Base-by-base conservation (phyloP, 1,140 invertebrate species). In the Drosophila pallidifrons region DNA sequence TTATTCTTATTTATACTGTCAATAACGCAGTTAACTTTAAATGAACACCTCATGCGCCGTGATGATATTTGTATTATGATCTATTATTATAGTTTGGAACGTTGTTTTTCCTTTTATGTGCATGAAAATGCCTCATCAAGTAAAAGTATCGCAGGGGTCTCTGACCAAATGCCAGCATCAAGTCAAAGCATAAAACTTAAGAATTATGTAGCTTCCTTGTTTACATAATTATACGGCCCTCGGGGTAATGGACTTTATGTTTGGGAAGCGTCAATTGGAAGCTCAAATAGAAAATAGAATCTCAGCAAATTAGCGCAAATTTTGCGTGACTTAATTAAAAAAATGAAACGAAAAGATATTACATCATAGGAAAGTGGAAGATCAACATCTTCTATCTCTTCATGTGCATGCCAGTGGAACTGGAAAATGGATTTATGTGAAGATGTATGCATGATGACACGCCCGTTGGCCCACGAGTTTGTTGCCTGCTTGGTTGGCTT, bases 291-390 rank as follows among this genome's bases (percentile, higher is more conserved):
- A 63, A 60, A 58, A 80, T 65, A 79, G 67, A 58, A 78, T 57
- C 63, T 45, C 47, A 70, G 75, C 63, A 79, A 87, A 88, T 82
- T 77, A 88, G 83, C 77, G 81, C 76, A 77, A 72, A 83, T 87
- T 82, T 87, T 88, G 83, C 83, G 85, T 87, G 83, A 88, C 83
- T 88, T 80, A 74, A 82, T 88, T 88, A 87, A 75, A 78, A 77
- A 32, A 7, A 41, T 6, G 52, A 38, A 55, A 76, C 13, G 52
- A 38, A 38, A 72, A n/a, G 52, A 61, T 71, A 82, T 88, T 87
- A 88, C 77, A 82, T 82, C 83, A 87, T 72, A 79, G 76, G 66
- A 88, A 87, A 87, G 79, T 74, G 32, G 54, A 52, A 68, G 64
- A 74, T 74, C 64, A 67, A 38, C 71, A 47, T 68, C 65, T 74